Evolutionary conservation across 2,113 vertebrate genomes (phyloP).

Genomic region (Halichoeres trimaculatus): DNA sequence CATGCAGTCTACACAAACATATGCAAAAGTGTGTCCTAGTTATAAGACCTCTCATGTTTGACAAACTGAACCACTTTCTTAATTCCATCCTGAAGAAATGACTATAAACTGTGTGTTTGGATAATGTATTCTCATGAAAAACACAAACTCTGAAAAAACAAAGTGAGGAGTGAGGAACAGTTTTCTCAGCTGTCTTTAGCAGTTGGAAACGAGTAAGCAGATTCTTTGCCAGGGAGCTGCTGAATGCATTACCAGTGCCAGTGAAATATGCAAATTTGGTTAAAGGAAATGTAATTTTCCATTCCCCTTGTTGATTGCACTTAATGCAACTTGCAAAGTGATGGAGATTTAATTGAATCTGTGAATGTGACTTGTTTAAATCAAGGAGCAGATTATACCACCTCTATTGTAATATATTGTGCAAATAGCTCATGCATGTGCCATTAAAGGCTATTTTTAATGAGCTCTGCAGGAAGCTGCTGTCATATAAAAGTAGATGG

Average conservation of each 20-base stretch:
- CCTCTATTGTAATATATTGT: conserved; percentile 63
- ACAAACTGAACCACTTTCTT: conserved; percentile 1
- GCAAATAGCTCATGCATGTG: conserved; percentile 69
- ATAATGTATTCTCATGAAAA: conserved; percentile 36
- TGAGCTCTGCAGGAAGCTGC: conserved; percentile 29
- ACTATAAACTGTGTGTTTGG: conserved; percentile 16
- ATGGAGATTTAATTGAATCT: conserved; percentile 75
- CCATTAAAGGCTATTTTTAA: conserved; percentile 58
- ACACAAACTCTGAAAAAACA: conserved; percentile 11
- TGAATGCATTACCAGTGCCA: conserved; percentile 55
- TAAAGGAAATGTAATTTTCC: conserved; percentile 72
- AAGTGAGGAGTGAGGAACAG: conserved; percentile 3
- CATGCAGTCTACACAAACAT: background rate
- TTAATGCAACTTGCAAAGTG: conserved; percentile 69
- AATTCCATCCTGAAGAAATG: conserved; percentile 21
- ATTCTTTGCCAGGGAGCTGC: conserved; percentile 59
- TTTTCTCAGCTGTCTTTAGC: conserved; percentile 62
- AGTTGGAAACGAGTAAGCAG: conserved; percentile 55
- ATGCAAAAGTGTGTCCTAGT: conserved; percentile 1
- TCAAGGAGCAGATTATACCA: conserved; percentile 66
- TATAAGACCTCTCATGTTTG: conserved; percentile 14
- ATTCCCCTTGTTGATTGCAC: conserved; percentile 68
- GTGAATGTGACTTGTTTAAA: conserved; percentile 71
- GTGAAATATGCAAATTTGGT: conserved; percentile 68
- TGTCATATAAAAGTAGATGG: background rate